Evolutionary conservation across 2,113 vertebrate genomes (phyloP), one percentile per base, ranked within the genome.

Genomic region (Todiramphus saurophagus): DNA sequence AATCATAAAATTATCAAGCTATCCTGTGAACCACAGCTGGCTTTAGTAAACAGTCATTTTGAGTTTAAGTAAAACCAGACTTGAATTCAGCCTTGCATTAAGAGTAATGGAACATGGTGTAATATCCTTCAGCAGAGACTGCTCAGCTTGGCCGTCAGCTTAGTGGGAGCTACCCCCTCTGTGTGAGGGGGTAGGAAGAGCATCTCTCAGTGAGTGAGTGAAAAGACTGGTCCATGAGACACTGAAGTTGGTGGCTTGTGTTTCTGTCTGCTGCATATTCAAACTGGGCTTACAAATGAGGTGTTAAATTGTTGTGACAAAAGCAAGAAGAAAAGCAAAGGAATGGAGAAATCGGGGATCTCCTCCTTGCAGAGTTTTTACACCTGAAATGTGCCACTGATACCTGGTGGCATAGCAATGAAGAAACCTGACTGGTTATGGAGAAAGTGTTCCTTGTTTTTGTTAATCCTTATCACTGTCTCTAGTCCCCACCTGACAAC

Each of bases 1-100:
- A 85, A 69, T 93, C 83, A 84, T 96, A 96, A 95, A 95, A 95
- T 93, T 95, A 87, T 86, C 74, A 89, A 63, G 80, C 33, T 39
- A 67, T 84, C 66, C 30, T 67, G 48, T 93, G 93, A 96, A 94
- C 90, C 58, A 21, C 97, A 97, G 97, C 91, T 97, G 97, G 68
- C 56, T 59, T 94, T 89, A 92, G 94, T 97, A 95, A 97, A 94
- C 76, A 92, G 66, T 95, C 87, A 70, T 87, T 68, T 56, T 53
- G 17, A 21, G 41, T 96, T 95, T 97, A 98, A 97, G 91, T 92
- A 87, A 95, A 98, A 97, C 28, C 97, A 97, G 96, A 90, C 82
- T 93, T 88, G 48, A 90, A 70, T 86, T 97, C 94, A 97, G 81
- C 41, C 68, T 83, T 66, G 69, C 67, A 68, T 68, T 78, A 81